Percentiles rank a stretch among this genome's conserved stretches.
These are phyloP conservation scores for Limnephilus lunatus DNA, from an alignment of 2,888 invertebrate genomes.

Conservation along the genomic window DNA sequence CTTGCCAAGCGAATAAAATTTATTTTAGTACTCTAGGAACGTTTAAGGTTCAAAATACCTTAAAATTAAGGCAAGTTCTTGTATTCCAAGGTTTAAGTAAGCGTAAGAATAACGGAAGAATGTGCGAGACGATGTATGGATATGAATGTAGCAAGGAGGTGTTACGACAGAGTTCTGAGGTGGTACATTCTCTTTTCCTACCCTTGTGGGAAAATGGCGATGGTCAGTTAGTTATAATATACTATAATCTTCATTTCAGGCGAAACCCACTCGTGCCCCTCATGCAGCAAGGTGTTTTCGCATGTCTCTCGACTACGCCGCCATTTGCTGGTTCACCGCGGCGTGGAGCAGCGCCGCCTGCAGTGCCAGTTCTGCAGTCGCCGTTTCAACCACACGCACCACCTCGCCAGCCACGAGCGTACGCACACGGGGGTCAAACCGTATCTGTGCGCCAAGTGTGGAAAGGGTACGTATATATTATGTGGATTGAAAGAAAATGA, in stretches of 20 bases:
- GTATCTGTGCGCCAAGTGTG: constrained; percentile 72
- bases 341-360: constrained; percentile 71
- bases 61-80: no score
- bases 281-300: constrained; percentile 71
- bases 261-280: constrained; percentile 70
- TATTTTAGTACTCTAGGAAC: no score
- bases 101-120: no score
- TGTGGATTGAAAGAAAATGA: no score
- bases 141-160: no score
- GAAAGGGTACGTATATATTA: constrained; percentile 70
- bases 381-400: constrained; percentile 74
- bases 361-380: constrained; percentile 72
- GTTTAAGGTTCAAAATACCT: no score
- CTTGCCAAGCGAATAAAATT: no score
- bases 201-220: background rate
- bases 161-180: no score
- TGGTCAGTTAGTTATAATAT: background rate
- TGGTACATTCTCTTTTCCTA: background rate
- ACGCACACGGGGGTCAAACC: constrained; percentile 73
- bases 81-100: no score
- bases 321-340: constrained; percentile 72
- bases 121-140: no score
- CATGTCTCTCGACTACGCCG: constrained; percentile 72
- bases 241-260: constrained; percentile 68
- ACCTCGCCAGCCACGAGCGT: constrained; percentile 74